Percentiles rank a stretch among this genome's conserved stretches.
Conservation (phyloP, 2,888 invertebrate species). For the Meiosimyza platycephala region DNA sequence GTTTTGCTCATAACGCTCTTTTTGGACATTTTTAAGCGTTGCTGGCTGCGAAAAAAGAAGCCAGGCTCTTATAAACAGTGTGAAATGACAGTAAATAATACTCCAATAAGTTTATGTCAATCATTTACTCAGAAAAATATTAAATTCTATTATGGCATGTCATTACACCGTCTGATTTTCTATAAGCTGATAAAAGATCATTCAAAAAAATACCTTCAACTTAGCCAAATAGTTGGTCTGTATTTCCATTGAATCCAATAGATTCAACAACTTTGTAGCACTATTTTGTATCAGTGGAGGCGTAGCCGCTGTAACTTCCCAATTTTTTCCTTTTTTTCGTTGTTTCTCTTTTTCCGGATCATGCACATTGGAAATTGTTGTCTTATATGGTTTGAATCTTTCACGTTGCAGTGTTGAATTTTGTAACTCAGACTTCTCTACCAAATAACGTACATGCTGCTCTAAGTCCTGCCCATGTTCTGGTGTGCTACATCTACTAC, state of each 20-base stretch:
- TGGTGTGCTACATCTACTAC: slow-evolving; percentile 23
- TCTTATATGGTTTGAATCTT: slow-evolving; percentile 63
- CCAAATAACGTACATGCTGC: slow-evolving; percentile 61
- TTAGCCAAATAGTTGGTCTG: slow-evolving; percentile 58
- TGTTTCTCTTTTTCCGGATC: slow-evolving; percentile 62
- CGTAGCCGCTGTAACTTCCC: slow-evolving; percentile 66
- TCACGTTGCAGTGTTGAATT: slow-evolving; percentile 45
- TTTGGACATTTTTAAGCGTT: too few species aligned
- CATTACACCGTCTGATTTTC: not conserved
- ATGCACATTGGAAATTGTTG: slow-evolving; percentile 63
- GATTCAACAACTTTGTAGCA: slow-evolving; percentile 55
- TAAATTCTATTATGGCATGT: not conserved
- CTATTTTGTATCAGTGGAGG: slow-evolving; percentile 62
- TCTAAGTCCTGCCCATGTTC: slow-evolving; percentile 47
- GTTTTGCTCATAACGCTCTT: too few species aligned
- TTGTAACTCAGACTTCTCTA: slow-evolving; percentile 56
- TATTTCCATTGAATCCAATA: slow-evolving; percentile 62
- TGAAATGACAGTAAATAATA: too few species aligned
- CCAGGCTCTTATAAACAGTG: too few species aligned
- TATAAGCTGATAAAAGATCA: not conserved
- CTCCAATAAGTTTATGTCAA: not conserved
- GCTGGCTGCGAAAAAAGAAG: too few species aligned
- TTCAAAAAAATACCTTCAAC: slow-evolving; percentile 53
- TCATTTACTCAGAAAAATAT: not conserved
- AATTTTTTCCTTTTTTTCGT: slow-evolving; percentile 59